These are phyloP conservation scores for Okamejei kenojei DNA, from an alignment of 2,797 vertebrate species.

Conservation along the genomic window DNA sequence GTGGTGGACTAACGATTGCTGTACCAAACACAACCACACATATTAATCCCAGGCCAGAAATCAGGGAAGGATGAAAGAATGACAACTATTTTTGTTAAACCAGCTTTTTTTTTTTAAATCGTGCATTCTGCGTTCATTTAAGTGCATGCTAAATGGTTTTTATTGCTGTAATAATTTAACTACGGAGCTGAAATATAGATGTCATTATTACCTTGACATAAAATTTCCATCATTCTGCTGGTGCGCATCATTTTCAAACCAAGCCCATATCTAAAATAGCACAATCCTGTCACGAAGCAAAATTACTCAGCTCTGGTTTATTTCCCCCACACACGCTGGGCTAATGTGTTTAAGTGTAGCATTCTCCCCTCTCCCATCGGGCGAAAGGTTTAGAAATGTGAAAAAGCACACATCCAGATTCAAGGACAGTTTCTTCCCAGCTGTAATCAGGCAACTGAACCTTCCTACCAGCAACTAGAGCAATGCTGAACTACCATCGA, in stretches of 20 bases:
- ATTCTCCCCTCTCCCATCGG: too few species aligned
- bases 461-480: too few species aligned
- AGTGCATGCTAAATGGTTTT: slow-evolving; percentile 47
- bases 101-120: background rate
- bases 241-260: background rate
- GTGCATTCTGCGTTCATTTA: slow-evolving; percentile 43
- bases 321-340: background rate
- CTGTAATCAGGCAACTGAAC: too few species aligned
- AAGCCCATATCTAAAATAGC: background rate
- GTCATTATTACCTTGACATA: slow-evolving; percentile 47
- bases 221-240: slow-evolving; percentile 44
- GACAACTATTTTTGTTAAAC: slow-evolving; percentile 48
- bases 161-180: slow-evolving; percentile 49
- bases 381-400: too few species aligned
- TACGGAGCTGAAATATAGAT: slow-evolving; percentile 34
- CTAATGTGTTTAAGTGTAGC: too few species aligned
- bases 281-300: slow-evolving; percentile 17
- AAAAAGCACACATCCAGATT: too few species aligned
- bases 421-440: too few species aligned
- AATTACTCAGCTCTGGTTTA: background rate
- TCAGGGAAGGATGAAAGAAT: slow-evolving; percentile 42
- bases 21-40: slow-evolving; percentile 42
- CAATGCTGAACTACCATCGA: too few species aligned
- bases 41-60: slow-evolving; percentile 51
- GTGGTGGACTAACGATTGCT: slow-evolving; percentile 40